phyloP scores from a whole-genome alignment of 2,888 invertebrate genomes.

The Cantharis lateralis region DNA sequence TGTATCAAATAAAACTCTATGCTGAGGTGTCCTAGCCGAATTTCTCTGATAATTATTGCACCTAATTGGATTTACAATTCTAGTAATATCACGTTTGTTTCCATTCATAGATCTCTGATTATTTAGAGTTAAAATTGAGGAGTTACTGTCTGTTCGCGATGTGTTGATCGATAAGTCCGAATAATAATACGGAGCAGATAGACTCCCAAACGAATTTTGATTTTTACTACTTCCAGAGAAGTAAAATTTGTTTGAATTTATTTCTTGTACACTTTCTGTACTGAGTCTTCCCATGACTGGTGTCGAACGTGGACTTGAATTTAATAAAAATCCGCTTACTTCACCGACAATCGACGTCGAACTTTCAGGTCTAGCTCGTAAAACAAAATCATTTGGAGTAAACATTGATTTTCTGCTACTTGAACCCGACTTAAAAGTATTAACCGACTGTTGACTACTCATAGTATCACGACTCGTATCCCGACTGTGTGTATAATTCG shows the following conservation, averaged over 20 bases:
- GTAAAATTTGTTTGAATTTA: slow-evolving; percentile 36
- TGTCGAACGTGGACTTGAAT: slow-evolving; percentile 44
- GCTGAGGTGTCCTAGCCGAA: slow-evolving; percentile 27
- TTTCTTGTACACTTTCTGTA: slow-evolving; percentile 40
- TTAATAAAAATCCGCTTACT: slow-evolving; percentile 45
- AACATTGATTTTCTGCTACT: slow-evolving; percentile 34
- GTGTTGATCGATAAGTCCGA: slow-evolving; percentile 68
- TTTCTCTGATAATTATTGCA: slow-evolving; percentile 42
- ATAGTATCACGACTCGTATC: slow-evolving; percentile 37
- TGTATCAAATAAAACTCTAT: slow-evolving; percentile 43
- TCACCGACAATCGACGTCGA: slow-evolving; percentile 48
- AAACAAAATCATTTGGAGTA: slow-evolving; percentile 43
- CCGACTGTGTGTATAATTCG: slow-evolving; percentile 29
- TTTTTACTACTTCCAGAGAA: slow-evolving; percentile 15
- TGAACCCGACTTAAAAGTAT: slow-evolving; percentile 29
- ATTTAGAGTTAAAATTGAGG: slow-evolving; percentile 60
- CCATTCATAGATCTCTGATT: slow-evolving; percentile 72
- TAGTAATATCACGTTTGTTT: slow-evolving; percentile 70
- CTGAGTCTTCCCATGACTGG: slow-evolving; percentile 42
- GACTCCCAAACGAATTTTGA: slow-evolving; percentile 42
- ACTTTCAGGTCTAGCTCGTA: slow-evolving; percentile 46
- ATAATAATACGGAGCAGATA: slow-evolving; percentile 84
- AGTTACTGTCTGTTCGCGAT: slow-evolving; percentile 42
- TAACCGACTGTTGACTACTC: slow-evolving; percentile 26
- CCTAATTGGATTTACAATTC: slow-evolving; percentile 74